phyloP scores from a whole-genome alignment of 2,113 vertebrate species.

The Uropsilus gracilis region DNA sequence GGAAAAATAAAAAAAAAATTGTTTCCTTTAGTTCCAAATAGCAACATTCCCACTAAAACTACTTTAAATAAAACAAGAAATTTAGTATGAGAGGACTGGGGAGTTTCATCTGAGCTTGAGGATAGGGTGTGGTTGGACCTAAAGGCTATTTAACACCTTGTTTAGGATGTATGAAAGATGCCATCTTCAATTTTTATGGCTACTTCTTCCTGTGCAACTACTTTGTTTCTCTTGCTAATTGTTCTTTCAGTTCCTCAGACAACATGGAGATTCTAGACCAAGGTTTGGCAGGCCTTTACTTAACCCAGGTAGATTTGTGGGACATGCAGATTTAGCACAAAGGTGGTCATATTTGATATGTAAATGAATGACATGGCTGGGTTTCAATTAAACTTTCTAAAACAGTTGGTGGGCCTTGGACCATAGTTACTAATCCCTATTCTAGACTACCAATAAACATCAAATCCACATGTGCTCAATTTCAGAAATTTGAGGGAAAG shows the following conservation, averaged over 20 bases:
- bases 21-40: not conserved
- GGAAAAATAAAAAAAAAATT: not conserved
- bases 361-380: not conserved
- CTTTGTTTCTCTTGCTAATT: not conserved
- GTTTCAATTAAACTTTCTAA: not conserved
- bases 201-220: not conserved
- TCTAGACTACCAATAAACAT: not conserved
- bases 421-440: not conserved
- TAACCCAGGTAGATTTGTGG: not conserved
- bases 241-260: not conserved
- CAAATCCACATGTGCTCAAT: not conserved
- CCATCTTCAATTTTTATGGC: not conserved
- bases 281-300: not conserved
- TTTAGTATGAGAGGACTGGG: not conserved
- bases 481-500: not conserved
- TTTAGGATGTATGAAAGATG: not conserved
- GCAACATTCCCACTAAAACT: not conserved
- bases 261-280: not conserved
- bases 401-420: not conserved
- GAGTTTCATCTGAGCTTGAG: not conserved
- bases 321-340: not conserved
- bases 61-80: not conserved
- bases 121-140: not conserved
- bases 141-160: not conserved
- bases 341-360: not conserved